These are phyloP conservation scores for Merodon equestris DNA, from an alignment of 2,888 invertebrate species.

Conservation along the genomic window DNA sequence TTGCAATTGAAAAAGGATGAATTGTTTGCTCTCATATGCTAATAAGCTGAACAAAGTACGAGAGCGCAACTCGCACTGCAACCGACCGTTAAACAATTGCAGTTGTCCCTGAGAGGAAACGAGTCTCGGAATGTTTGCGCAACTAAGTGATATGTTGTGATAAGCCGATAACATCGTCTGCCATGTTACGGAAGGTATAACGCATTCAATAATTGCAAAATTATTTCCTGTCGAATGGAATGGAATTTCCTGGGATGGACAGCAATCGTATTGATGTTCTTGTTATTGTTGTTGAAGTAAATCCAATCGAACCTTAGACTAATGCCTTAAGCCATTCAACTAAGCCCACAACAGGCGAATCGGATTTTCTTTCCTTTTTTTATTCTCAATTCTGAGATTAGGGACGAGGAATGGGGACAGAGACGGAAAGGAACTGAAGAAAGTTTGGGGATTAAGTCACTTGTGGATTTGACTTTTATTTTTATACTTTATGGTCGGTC, in stretches of 20 bases:
- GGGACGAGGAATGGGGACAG: constrained; percentile 1
- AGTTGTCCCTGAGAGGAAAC: constrained; percentile 27
- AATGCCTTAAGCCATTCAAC: constrained; percentile 39
- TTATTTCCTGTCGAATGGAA: constrained; percentile 30
- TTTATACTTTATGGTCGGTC: constrained; percentile 36
- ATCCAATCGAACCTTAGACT: background rate
- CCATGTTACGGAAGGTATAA: background rate
- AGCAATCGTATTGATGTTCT: too few species aligned
- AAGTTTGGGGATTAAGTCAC: constrained; percentile 39
- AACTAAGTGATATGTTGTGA: constrained; percentile 35
- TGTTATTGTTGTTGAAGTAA: too few species aligned
- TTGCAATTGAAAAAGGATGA: background rate
- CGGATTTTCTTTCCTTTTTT: constrained; percentile 23
- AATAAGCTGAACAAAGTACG: background rate
- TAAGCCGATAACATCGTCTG: constrained; percentile 8
- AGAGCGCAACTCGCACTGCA: constrained; percentile 25
- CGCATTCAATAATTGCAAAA: constrained; percentile 30
- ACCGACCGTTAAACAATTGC: constrained; percentile 29
- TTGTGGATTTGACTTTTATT: constrained; percentile 40
- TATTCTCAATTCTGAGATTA: background rate
- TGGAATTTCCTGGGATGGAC: too few species aligned
- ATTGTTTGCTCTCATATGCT: too few species aligned
- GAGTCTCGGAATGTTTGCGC: constrained; percentile 27
- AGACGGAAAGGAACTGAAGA: constrained; percentile 19
- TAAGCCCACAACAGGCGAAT: constrained; percentile 35